phyloP scores from a whole-genome alignment of 2,113 vertebrate genomes.

The Neodon shergylaensis region DNA sequence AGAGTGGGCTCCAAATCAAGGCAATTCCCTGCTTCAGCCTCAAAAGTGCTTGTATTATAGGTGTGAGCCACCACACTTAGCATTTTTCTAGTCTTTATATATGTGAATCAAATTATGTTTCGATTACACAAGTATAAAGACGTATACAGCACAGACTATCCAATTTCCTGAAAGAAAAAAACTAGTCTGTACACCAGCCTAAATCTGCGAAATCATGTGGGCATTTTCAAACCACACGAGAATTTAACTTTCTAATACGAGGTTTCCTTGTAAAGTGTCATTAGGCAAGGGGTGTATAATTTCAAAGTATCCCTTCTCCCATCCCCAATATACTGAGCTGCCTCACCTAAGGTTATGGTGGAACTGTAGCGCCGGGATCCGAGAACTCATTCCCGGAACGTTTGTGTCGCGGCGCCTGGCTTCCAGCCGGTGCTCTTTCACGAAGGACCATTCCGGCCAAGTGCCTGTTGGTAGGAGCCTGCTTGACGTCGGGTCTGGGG shows the following conservation, averaged over 20 bases:
- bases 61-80: not conserved
- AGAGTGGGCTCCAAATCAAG: not conserved
- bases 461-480: slow-evolving; percentile 34
- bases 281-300: not conserved
- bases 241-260: slow-evolving; percentile 28
- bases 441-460: not conserved
- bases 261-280: slow-evolving; percentile 24
- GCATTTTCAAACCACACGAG: slow-evolving; percentile 23
- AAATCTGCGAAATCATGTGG: slow-evolving; percentile 16
- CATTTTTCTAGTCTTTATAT: not conserved
- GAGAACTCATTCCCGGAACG: slow-evolving; percentile 68
- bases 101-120: slow-evolving; percentile 20
- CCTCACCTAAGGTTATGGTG: not conserved
- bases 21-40: not conserved
- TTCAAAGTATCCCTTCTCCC: not conserved
- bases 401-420: slow-evolving; percentile 53
- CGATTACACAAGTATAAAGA: slow-evolving; percentile 28
- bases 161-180: slow-evolving; percentile 53
- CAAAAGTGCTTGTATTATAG: not conserved
- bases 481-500: not conserved
- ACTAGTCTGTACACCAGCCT: not conserved
- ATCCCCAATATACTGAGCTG: not conserved
- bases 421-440: slow-evolving; percentile 47
- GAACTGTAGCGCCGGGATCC: not conserved
- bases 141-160: slow-evolving; percentile 8